phyloP scores from a whole-genome alignment of 2,113 vertebrate species.

The Arenaria interpres region DNA sequence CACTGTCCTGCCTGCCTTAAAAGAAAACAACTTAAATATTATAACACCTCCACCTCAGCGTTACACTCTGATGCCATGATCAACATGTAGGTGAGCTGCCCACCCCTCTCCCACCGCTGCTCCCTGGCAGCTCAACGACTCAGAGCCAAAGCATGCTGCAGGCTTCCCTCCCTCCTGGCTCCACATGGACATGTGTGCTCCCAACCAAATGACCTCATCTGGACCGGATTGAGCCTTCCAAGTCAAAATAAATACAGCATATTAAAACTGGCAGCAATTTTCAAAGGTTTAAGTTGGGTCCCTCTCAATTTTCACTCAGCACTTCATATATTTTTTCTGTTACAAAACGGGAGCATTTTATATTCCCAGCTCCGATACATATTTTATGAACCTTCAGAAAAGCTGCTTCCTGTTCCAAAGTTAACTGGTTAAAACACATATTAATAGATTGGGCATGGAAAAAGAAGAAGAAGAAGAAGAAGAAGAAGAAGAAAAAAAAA shows the following conservation, averaged over 20 bases:
- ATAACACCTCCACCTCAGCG: conserved; percentile 4
- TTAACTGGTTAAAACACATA: neutral
- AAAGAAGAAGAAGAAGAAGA: too few relatives aligned
- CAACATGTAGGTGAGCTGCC: conserved; percentile 22
- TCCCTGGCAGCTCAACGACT: conserved; percentile 48
- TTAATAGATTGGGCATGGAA: neutral
- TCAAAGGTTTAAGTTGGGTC: conserved; percentile 15
- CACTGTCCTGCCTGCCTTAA: conserved; percentile 28
- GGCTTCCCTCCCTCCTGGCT: conserved; percentile 8
- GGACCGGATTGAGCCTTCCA: conserved; percentile 9
- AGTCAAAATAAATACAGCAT: conserved; percentile 56
- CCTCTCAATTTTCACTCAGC: conserved; percentile 18
- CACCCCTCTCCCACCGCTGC: neutral
- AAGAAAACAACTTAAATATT: conserved; percentile 55
- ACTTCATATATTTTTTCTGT: neutral
- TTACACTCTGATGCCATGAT: conserved; percentile 52
- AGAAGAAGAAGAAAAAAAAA: neutral
- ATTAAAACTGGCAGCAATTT: conserved; percentile 26
- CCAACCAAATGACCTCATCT: conserved; percentile 51
- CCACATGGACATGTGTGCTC: neutral
- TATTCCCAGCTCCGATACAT: neutral
- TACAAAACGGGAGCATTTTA: conserved; percentile 26
- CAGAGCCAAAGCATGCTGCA: neutral
- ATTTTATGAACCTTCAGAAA: conserved; percentile 43
- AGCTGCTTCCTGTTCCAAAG: conserved; percentile 8